A percentile compares a stretch with the other conserved stretches of the same genome.
These are phyloP conservation scores for Picathartes gymnocephalus DNA, from an alignment of 2,113 vertebrate species.

Conservation along the genomic window DNA sequence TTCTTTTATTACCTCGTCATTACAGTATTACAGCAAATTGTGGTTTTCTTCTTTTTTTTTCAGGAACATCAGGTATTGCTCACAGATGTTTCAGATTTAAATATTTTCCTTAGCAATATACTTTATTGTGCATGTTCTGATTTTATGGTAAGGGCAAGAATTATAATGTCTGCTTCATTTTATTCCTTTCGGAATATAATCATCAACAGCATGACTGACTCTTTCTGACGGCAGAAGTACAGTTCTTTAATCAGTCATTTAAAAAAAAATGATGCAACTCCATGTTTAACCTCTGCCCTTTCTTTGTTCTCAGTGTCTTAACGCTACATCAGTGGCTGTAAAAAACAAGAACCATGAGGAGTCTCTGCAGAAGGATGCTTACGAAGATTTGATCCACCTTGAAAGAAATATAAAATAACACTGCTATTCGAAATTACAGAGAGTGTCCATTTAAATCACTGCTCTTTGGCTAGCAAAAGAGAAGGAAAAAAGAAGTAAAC, in stretches of 20 bases:
- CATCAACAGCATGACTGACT: neutral
- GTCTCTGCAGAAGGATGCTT: neutral
- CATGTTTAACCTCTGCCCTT: neutral
- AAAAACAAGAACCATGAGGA: neutral
- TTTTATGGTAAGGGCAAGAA: neutral
- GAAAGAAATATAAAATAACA: neutral
- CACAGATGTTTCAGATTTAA: neutral
- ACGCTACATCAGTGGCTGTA: neutral
- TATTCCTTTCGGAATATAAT: neutral
- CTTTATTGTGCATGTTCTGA: neutral
- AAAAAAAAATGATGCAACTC: neutral
- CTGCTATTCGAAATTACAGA: neutral
- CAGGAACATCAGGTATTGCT: neutral
- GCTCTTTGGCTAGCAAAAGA: neutral
- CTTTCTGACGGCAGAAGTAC: neutral
- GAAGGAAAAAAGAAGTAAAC: neutral
- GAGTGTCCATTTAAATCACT: conserved; percentile 34
- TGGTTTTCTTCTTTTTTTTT: neutral
- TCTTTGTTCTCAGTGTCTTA: neutral
- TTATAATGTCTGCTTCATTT: neutral
- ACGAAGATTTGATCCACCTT: neutral
- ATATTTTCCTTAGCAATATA: neutral
- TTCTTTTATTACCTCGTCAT: neutral
- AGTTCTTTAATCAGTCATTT: neutral
- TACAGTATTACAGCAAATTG: neutral